These are phyloP conservation scores for Eretmodus cyanostictus DNA, from an alignment of 2,113 vertebrate genomes.

Conservation along the genomic window DNA sequence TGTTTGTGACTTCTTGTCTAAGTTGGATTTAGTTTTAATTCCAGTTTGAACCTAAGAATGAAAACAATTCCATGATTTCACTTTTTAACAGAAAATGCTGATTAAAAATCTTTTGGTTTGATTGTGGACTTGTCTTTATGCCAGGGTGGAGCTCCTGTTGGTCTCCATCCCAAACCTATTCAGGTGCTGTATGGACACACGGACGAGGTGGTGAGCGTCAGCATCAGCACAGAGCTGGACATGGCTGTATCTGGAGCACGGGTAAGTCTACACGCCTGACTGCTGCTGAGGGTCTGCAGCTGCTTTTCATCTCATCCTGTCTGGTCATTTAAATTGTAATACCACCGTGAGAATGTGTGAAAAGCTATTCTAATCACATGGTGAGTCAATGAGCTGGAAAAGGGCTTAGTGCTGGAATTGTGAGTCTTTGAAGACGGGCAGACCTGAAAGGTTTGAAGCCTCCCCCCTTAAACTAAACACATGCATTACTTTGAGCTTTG, in stretches of 20 bases:
- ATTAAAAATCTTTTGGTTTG: neutral
- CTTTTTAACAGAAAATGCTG: neutral
- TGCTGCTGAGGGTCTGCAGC: neutral
- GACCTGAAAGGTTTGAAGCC: neutral
- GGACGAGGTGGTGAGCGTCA: slow-evolving; percentile 84
- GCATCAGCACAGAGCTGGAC: slow-evolving; percentile 93
- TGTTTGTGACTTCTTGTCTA: neutral
- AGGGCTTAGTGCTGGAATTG: neutral
- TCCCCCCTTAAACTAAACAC: neutral
- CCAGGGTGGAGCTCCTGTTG: slow-evolving; percentile 83
- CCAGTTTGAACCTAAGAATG: neutral
- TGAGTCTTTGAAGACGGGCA: neutral
- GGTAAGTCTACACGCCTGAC: slow-evolving; percentile 59
- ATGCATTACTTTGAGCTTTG: neutral
- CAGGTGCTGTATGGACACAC: slow-evolving; percentile 95
- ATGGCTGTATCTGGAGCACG: slow-evolving; percentile 91
- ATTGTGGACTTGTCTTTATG: neutral
- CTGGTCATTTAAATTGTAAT: neutral
- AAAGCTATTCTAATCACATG: neutral
- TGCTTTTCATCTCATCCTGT: neutral
- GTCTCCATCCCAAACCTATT: slow-evolving; percentile 84
- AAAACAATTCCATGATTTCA: neutral
- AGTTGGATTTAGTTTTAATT: neutral
- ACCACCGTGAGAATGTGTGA: neutral
- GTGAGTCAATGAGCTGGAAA: neutral